Conservation (phyloP, 2,888 invertebrate species). For the Drosophila pseudotakahashii region DNA sequence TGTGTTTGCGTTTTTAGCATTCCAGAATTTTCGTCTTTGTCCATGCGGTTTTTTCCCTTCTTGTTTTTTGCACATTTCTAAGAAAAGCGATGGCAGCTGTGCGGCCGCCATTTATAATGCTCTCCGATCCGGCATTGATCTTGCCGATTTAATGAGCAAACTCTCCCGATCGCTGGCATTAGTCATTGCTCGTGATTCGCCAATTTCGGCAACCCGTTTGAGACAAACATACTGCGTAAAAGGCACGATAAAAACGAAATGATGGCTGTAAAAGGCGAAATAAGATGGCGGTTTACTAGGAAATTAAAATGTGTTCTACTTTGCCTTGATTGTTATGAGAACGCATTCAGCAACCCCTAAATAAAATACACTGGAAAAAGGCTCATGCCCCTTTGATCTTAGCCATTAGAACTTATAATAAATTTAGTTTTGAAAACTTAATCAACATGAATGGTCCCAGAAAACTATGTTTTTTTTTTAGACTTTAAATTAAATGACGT, state of each 20-base stretch:
- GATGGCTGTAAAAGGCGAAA: constrained; percentile 27
- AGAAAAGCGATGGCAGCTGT: constrained; percentile 49
- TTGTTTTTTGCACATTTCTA: constrained; percentile 33
- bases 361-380: background rate
- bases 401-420: background rate
- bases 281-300: constrained; percentile 6
- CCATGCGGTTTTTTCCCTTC: constrained; percentile 54
- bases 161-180: constrained; percentile 14
- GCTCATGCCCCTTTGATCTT: background rate
- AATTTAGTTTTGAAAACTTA: too few relatives aligned
- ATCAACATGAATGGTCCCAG: too few relatives aligned
- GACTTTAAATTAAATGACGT: too few relatives aligned
- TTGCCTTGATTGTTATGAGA: constrained; percentile 7
- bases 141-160: constrained; percentile 18
- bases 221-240: constrained; percentile 34
- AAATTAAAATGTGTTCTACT: background rate
- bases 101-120: constrained; percentile 47
- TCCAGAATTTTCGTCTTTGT: constrained; percentile 75
- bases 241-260: constrained; percentile 17
- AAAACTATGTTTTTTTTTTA: too few relatives aligned
- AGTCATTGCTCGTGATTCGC: constrained; percentile 46
- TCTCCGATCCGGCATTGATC: constrained; percentile 37
- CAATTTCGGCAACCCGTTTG: constrained; percentile 55
- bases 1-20: constrained; percentile 36
- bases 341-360: constrained; percentile 6